Evolutionary conservation across 1,140 invertebrate species (phyloP), one percentile per base, ranked within the genome.

Genomic region (Listronotus oregonensis): DNA sequence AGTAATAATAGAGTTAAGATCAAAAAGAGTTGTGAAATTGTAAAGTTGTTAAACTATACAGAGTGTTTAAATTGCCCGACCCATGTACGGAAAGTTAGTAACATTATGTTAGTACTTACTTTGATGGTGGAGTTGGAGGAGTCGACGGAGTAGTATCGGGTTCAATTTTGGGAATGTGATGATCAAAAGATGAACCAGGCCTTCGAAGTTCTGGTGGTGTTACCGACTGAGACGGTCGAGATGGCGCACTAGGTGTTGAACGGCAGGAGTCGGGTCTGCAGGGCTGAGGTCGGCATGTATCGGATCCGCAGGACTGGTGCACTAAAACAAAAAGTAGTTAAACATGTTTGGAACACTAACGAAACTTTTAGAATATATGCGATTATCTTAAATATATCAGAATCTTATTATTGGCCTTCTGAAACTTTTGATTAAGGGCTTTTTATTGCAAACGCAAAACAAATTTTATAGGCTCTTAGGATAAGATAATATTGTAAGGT

Each of bases 141-240:
- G 72, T 71, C 5, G 81, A 82, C 12, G 84, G 82, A 37, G 82
- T 80, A 44, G 81, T 64, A 14, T 68, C 56, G 32, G 83, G 83
- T 70, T 85, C 83, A 57, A 84, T 69, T 73, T 85, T 84, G 44
- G 84, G 83, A 64, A 83, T 79, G 14, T 82, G 76, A 61, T 83
- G 82, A 64, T 77, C 78, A 67, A 73, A 75, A 14, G 72, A 74
- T 0, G 72, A 72, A 43, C 71, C 72, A 21, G 73, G 74, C 44
- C 73, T 64, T 54, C 73, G 70, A 6, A 77, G 61, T 47, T 77
- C 75, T 4, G 69, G 69, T 11, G 73, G 69, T 11, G 71, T 71
- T 10, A 77, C 21, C 65, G 76, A 75, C 7, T 78, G 75, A 52
- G 67, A 63, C 31, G 64, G 69, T 56, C 59, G 63, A 14, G 51